Evolutionary conservation across 64 coral and sea anemone species (phyloP), one percentile per base, ranked within the genome.

Genomic region (Catalaphyllia jardinei): DNA sequence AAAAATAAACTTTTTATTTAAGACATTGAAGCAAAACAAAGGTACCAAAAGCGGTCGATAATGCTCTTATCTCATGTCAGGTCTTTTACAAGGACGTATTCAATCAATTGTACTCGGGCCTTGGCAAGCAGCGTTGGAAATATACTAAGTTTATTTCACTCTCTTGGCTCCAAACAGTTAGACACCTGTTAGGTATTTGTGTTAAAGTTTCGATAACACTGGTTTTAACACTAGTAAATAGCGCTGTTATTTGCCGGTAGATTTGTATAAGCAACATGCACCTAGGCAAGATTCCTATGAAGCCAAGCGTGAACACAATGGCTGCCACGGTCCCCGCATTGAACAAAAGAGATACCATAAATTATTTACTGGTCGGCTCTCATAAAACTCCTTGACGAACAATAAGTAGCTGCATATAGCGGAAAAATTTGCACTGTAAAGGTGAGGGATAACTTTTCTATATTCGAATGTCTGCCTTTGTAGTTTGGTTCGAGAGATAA

Each of bases 301-400:
- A 92, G 16, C 74, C 73, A 92, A 87, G 90, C 90, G 90, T 92
- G 74, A 75, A 92, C 84, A 92, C 90, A 92, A 92, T 92, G 90
- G 74, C 52, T 92, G 82, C 90, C 82, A 92, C 90, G 90, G 86
- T 87, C 90, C 31, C 61, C 76, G 76, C 31, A 76, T 49, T 62
- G 76, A 71, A 92, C 90, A 92, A 92, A 87, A 63, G 72, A 59
- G 42, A 78, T 75, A 59, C 83, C 64, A 39, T 87, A 17, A 92
- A 87, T 87, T 75, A 87, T 92, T 87, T 52, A 87, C 60, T 16
- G 27, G 39, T 63, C 28, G 38, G 18, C 61, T 87, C 72, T 87
- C 74, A 87, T 92, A 92, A 87, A 92, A 92, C 90, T 87, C 62
- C 75, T 87, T 65, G 31, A 17, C 61, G 60, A 77, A 92, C 90